Conservation (phyloP, 2,797 vertebrate species). For the Rhincodon typus region DNA sequence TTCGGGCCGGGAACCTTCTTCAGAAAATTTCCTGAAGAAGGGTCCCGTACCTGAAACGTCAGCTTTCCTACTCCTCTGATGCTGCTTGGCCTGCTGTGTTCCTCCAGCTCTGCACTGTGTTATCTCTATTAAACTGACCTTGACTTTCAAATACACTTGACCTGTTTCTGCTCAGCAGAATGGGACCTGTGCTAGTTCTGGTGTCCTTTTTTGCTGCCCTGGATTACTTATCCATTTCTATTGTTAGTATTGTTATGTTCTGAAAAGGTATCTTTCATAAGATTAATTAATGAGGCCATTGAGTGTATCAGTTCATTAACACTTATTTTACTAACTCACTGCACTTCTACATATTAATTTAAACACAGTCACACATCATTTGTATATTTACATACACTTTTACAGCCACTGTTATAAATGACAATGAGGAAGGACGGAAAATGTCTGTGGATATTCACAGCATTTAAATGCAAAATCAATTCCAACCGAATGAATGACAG, state of each 20-base stretch:
- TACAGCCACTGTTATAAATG: neutral
- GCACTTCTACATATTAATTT: neutral
- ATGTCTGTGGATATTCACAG: neutral
- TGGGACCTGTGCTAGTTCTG: neutral
- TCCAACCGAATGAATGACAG: neutral
- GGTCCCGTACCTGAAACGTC: too few species aligned
- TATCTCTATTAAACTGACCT: constrained; percentile 44
- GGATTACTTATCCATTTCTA: neutral
- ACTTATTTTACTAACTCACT: neutral
- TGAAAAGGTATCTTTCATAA: too few species aligned
- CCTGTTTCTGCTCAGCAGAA: constrained; percentile 40
- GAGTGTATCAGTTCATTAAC: neutral
- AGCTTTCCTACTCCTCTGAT: too few species aligned
- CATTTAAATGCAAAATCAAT: neutral
- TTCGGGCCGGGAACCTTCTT: too few species aligned
- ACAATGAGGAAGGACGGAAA: neutral
- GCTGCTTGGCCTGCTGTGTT: too few species aligned
- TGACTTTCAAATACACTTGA: constrained; percentile 40
- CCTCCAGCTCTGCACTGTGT: too few species aligned
- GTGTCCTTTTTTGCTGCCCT: neutral
- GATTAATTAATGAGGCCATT: neutral
- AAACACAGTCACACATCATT: neutral
- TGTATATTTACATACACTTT: neutral
- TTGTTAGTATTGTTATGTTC: neutral
- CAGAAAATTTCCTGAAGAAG: too few species aligned